A percentile compares a stretch with the other conserved stretches of the same genome.
Conservation (phyloP, 2,888 invertebrate genomes). For the Temnothorax unifasciatus region DNA sequence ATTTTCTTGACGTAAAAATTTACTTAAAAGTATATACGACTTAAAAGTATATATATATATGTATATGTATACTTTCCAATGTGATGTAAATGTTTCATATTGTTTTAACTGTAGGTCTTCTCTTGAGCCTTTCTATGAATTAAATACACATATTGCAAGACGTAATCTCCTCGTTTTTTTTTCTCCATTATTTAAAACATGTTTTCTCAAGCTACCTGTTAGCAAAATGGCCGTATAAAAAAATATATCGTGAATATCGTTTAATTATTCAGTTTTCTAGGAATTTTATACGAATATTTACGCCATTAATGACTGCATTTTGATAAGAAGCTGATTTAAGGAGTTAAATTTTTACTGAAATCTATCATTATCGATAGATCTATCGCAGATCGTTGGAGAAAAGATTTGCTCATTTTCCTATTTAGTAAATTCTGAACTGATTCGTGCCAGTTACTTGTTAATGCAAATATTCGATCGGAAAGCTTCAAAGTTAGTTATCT, state of each 20-base stretch:
- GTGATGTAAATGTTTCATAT: conserved; percentile 22
- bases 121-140: background rate
- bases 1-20: conserved; percentile 29
- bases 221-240: conserved; percentile 39
- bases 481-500: background rate
- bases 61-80: conserved; percentile 27
- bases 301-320: background rate
- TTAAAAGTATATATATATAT: background rate
- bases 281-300: conserved; percentile 6
- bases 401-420: background rate
- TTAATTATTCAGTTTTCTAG: conserved; percentile 27
- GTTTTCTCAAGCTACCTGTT: conserved; percentile 37
- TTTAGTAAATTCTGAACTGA: background rate
- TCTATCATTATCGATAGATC: background rate
- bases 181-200: background rate
- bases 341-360: background rate
- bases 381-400: conserved; percentile 25
- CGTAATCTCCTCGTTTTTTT: background rate
- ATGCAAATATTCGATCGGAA: conserved; percentile 8
- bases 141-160: conserved; percentile 15
- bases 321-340: background rate
- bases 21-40: conserved; percentile 18
- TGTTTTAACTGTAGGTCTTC: conserved; percentile 19
- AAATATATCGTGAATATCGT: conserved; percentile 20
- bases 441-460: background rate